phyloP scores from a whole-genome alignment of 2,888 invertebrate genomes.

The Melanostoma scalare region DNA sequence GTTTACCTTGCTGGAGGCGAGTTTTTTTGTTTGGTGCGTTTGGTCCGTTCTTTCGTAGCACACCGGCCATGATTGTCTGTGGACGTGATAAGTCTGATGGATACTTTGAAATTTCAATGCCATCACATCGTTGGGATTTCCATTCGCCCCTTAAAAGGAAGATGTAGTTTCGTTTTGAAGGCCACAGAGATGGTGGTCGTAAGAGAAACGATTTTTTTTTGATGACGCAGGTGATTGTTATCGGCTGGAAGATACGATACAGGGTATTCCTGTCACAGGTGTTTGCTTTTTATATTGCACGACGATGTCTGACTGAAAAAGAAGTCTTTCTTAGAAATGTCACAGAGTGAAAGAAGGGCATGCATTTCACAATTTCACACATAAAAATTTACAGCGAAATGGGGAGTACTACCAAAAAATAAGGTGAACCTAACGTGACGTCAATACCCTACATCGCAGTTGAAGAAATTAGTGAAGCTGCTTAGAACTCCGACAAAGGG shows the following conservation, averaged over 20 bases:
- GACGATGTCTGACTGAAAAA: too few species aligned
- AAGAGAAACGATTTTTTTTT: background rate
- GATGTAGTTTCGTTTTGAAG: conserved; percentile 9
- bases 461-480: too few species aligned
- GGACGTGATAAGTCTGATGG: conserved; percentile 4
- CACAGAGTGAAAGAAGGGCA: too few species aligned
- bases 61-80: background rate
- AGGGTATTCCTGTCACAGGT: background rate
- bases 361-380: too few species aligned
- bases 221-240: conserved; percentile 1
- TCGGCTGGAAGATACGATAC: background rate
- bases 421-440: too few species aligned
- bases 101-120: conserved; percentile 43
- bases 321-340: too few species aligned
- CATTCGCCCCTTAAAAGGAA: conserved; percentile 10
- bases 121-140: conserved; percentile 21
- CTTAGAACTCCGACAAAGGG: too few species aligned
- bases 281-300: too few species aligned
- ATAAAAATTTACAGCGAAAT: too few species aligned
- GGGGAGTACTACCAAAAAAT: too few species aligned
- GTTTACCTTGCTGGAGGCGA: conserved; percentile 48
- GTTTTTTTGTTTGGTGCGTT: conserved; percentile 1
- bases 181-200: background rate
- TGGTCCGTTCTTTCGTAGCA: conserved; percentile 5
- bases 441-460: too few species aligned